Conservation (phyloP, 2,797 vertebrate species). For the Zenarchopterus dispar region DNA sequence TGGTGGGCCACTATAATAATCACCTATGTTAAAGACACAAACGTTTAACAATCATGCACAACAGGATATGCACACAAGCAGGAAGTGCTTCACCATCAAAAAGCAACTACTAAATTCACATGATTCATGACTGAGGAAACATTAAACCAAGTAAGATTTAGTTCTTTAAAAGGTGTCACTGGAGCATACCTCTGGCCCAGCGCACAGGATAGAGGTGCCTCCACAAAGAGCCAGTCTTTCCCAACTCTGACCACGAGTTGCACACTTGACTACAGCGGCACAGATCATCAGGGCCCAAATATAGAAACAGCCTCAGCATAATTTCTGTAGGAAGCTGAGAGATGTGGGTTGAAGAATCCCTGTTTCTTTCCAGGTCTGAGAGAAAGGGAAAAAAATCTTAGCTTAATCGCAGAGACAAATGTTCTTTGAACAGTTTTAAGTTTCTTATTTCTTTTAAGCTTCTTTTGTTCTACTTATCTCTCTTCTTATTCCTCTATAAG, state of each 20-base stretch:
- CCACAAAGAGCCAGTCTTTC: conserved; percentile 94
- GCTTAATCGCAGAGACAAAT: background rate
- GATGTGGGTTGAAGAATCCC: conserved; percentile 82
- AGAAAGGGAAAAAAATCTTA: background rate
- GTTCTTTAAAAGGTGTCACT: background rate
- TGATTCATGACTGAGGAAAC: background rate
- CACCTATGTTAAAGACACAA: conserved; percentile 76
- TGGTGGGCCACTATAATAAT: conserved; percentile 89
- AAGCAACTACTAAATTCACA: background rate
- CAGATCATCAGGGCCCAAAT: conserved; percentile 90
- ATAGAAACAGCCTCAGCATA: conserved; percentile 91
- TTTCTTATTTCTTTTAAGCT: too few relatives aligned
- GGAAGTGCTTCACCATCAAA: background rate
- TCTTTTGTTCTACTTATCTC: too few relatives aligned
- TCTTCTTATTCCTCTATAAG: background rate
- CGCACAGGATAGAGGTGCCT: conserved; percentile 94
- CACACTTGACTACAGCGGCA: conserved; percentile 95
- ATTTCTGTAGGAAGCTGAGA: conserved; percentile 92
- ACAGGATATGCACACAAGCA: background rate
- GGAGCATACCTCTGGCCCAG: conserved; percentile 92
- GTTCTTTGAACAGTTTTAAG: too few relatives aligned
- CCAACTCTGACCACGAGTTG: conserved; percentile 89
- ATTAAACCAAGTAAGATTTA: background rate
- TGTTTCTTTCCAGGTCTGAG: conserved; percentile 83
- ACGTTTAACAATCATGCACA: background rate